Percentiles rank a stretch among this genome's conserved stretches.
Conservation (phyloP, 2,888 invertebrate genomes). For the Horisme vitalbata region DNA sequence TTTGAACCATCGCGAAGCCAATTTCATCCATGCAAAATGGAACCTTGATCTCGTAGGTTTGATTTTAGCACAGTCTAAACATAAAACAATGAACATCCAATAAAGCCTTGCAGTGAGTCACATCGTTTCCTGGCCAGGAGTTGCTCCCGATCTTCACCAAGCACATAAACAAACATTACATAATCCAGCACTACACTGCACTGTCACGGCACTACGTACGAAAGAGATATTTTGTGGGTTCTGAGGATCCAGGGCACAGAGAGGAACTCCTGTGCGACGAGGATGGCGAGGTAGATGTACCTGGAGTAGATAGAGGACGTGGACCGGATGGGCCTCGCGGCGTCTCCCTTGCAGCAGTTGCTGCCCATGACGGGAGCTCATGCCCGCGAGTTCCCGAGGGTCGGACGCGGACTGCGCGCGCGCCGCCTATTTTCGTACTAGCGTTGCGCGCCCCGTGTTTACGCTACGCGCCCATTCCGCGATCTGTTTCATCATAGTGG, state of each 20-base stretch:
- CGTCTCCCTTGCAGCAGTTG: slow-evolving; percentile 84
- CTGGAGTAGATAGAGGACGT: slow-evolving; percentile 78
- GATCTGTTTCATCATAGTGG: slow-evolving; percentile 35
- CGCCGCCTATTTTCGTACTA: slow-evolving; percentile 63
- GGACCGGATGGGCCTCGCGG: slow-evolving; percentile 70
- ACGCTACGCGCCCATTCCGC: slow-evolving; percentile 36
- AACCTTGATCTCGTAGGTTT: neutral
- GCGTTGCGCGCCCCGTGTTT: slow-evolving; percentile 62
- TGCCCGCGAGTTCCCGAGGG: slow-evolving; percentile 65
- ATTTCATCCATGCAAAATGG: slow-evolving; percentile 5
- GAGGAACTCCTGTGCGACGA: slow-evolving; percentile 60
- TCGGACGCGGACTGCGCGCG: slow-evolving; percentile 65
- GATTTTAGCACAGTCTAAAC: slow-evolving; percentile 21
- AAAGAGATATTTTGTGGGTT: slow-evolving; percentile 35
- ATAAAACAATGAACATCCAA: slow-evolving; percentile 18
- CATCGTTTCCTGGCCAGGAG: slow-evolving; percentile 10
- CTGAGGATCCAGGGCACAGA: slow-evolving; percentile 67
- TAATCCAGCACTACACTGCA: slow-evolving; percentile 39
- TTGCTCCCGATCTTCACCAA: slow-evolving; percentile 9
- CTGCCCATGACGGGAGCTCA: slow-evolving; percentile 81
- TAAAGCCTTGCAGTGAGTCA: slow-evolving; percentile 26
- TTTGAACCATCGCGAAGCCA: slow-evolving; percentile 7
- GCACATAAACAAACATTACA: slow-evolving; percentile 34
- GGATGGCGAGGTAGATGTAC: slow-evolving; percentile 70
- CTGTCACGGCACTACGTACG: slow-evolving; percentile 56